Evolutionary conservation across 2,888 invertebrate species (phyloP).

Genomic region (Gymnocheta viridis): DNA sequence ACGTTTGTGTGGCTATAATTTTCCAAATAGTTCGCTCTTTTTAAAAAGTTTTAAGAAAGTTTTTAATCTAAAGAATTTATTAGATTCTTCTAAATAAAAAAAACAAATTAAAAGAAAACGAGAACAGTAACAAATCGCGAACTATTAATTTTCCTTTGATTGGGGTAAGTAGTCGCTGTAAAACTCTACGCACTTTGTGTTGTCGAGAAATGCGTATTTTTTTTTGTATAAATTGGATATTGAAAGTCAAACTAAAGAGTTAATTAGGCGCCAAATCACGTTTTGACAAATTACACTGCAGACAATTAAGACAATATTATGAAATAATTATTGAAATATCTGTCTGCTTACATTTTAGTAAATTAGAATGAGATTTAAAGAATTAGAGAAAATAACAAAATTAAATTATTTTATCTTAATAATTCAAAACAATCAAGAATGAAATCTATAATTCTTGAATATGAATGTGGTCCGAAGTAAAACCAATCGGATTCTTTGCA

Average conservation of each 20-base stretch:
- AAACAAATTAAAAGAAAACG: neutral
- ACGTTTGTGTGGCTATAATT: conserved; percentile 18
- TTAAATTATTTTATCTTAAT: too few relatives aligned
- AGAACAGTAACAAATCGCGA: conserved; percentile 23
- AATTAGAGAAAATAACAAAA: too few relatives aligned
- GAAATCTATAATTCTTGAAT: too few relatives aligned
- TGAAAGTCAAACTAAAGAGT: too few relatives aligned
- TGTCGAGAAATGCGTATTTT: neutral
- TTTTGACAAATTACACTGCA: neutral
- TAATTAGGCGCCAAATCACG: neutral
- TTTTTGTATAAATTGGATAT: too few relatives aligned
- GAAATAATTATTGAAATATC: too few relatives aligned
- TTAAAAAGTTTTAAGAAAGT: neutral
- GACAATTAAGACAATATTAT: neutral
- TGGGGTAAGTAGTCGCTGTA: conserved; percentile 29
- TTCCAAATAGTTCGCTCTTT: conserved; percentile 25
- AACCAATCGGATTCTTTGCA: too few relatives aligned
- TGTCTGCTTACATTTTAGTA: too few relatives aligned
- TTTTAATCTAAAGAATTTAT: conserved; percentile 18
- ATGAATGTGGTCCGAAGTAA: too few relatives aligned
- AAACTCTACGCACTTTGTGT: neutral
- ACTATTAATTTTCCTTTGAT: conserved; percentile 45
- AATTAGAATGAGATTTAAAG: too few relatives aligned
- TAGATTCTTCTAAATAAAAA: conserved; percentile 40
- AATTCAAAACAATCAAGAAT: too few relatives aligned